Conservation (phyloP, 23 tunicate genomes). For the Botrylloides violaceus region DNA sequence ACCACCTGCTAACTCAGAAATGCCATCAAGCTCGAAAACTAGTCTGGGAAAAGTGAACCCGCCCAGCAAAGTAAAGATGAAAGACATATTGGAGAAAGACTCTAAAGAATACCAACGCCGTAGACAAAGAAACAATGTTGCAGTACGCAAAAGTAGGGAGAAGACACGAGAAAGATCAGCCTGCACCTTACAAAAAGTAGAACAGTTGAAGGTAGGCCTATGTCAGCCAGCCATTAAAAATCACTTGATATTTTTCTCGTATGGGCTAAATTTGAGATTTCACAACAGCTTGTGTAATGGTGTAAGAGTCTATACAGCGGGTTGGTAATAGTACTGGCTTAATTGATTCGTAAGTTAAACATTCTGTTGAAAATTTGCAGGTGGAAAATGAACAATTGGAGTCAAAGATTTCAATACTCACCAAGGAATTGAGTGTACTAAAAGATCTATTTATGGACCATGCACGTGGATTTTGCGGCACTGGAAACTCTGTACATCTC, state of each 20-base stretch:
- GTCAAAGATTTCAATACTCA: constrained; percentile 43
- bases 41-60: constrained; percentile 40
- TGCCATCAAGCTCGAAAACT: constrained; percentile 20
- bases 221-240: too few species aligned
- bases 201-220: constrained; percentile 32
- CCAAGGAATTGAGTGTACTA: constrained; percentile 47
- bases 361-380: too few species aligned
- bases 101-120: constrained; percentile 44
- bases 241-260: too few species aligned
- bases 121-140: constrained; percentile 69
- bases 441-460: constrained; percentile 81
- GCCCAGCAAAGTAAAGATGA: constrained; percentile 49
- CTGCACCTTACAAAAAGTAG: constrained; percentile 38
- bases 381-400: constrained; percentile 62
- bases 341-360: too few species aligned
- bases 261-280: too few species aligned
- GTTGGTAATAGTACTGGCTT: too few species aligned
- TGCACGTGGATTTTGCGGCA: constrained; percentile 65
- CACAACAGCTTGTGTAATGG: too few species aligned
- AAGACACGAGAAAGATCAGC: constrained; percentile 52
- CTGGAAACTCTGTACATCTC: constrained; percentile 19
- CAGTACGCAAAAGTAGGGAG: constrained; percentile 77
- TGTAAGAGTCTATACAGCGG: too few species aligned
- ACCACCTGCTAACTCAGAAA: constrained; percentile 12
- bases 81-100: constrained; percentile 3